Conservation (phyloP, 2,113 vertebrate genomes). For the Salvelinus sp. region DNA sequence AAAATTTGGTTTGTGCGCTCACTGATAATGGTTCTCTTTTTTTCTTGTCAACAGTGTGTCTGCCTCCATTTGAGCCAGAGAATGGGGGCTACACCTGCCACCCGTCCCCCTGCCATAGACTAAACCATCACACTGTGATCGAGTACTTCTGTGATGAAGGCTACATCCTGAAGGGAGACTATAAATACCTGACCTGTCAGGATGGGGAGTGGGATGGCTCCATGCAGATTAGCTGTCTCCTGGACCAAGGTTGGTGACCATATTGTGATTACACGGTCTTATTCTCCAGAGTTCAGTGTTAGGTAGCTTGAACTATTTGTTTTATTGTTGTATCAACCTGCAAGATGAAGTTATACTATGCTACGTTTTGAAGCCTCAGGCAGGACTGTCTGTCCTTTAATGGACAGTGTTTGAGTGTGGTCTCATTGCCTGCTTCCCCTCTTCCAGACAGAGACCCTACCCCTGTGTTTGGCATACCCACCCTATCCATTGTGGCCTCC, state of each 20-base stretch:
- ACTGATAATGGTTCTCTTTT: not conserved
- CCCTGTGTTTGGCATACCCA: constrained; percentile 84
- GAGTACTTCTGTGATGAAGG: constrained; percentile 95
- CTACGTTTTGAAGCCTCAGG: too few species aligned
- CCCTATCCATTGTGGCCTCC: constrained; percentile 92
- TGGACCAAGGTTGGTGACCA: constrained; percentile 79
- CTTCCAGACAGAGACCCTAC: constrained; percentile 79
- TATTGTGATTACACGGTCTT: constrained; percentile 12
- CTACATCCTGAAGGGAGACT: constrained; percentile 93
- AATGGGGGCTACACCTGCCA: constrained; percentile 95
- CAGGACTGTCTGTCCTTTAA: too few species aligned
- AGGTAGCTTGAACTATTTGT: not conserved
- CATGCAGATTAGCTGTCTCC: constrained; percentile 91
- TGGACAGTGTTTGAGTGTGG: not conserved
- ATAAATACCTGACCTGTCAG: constrained; percentile 95
- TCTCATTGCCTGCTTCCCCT: not conserved
- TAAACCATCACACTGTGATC: constrained; percentile 89
- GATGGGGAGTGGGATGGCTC: constrained; percentile 92
- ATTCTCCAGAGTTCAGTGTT: not conserved
- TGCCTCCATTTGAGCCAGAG: constrained; percentile 87
- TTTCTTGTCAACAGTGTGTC: constrained; percentile 78
- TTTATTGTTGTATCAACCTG: not conserved
- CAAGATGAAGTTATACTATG: too few species aligned
- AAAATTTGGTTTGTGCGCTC: not conserved
- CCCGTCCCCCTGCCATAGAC: constrained; percentile 85